phyloP scores from a whole-genome alignment of 2,797 vertebrate species.

The Pseudotriccus pelzelni region DNA sequence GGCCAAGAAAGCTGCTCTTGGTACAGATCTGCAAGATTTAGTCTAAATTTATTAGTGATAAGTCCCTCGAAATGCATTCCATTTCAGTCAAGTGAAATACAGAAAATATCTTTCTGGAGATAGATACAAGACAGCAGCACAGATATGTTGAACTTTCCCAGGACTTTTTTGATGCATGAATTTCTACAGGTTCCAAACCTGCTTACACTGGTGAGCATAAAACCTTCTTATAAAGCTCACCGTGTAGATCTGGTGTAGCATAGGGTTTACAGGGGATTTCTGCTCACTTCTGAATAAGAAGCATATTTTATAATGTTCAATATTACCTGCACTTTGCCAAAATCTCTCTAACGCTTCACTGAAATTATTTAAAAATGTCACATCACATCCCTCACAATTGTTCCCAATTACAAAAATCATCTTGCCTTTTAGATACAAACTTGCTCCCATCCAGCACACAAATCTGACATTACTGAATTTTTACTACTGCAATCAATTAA shows the following conservation, averaged over 20 bases:
- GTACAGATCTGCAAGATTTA: background rate
- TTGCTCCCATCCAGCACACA: background rate
- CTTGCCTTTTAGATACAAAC: background rate
- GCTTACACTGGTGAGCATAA: background rate
- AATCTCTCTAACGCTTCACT: background rate
- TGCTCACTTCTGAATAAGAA: background rate
- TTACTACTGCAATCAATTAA: background rate
- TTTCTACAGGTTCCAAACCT: background rate
- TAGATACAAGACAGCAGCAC: background rate
- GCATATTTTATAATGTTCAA: background rate
- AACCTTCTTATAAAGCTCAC: background rate
- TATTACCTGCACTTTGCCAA: background rate
- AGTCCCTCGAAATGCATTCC: background rate
- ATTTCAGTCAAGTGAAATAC: background rate
- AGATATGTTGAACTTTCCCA: background rate
- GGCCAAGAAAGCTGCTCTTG: background rate
- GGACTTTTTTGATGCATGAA: background rate
- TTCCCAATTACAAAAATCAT: background rate
- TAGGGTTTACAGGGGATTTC: background rate
- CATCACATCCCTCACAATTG: background rate
- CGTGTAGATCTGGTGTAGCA: background rate
- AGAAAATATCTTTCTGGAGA: background rate
- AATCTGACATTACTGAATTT: background rate
- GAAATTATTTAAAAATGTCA: slow-evolving; percentile 38
- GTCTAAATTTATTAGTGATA: background rate